phyloP scores from a whole-genome alignment of 2,797 vertebrate species.

The Mastacembelus armatus region DNA sequence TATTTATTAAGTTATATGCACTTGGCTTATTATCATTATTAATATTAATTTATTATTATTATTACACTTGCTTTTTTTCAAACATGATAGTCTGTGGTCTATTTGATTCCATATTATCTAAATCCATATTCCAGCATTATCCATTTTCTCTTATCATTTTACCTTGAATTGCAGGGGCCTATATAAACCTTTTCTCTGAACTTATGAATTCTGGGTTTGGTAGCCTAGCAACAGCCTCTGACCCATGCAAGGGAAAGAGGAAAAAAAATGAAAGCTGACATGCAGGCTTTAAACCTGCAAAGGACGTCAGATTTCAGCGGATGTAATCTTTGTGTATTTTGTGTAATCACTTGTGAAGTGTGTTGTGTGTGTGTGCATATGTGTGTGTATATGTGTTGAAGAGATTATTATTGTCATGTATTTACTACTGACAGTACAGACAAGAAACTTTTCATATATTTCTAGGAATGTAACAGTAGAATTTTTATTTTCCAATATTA shows the following conservation, averaged over 20 bases:
- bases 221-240: constrained; percentile 88
- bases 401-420: constrained; percentile 44
- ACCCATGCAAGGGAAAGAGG: constrained; percentile 81
- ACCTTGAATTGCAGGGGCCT: constrained; percentile 79
- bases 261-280: constrained; percentile 73
- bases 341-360: constrained; percentile 68
- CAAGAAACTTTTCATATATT: constrained; percentile 28
- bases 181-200: constrained; percentile 81
- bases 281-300: constrained; percentile 73
- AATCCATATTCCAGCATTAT: constrained; percentile 60
- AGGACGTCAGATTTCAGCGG: constrained; percentile 75
- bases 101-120: constrained; percentile 41
- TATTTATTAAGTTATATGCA: neutral
- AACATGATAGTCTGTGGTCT: constrained; percentile 23
- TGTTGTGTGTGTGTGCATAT: constrained; percentile 29
- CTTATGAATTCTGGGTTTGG: constrained; percentile 84
- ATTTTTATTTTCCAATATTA: neutral
- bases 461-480: constrained; percentile 3
- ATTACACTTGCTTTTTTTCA: constrained; percentile 21
- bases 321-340: constrained; percentile 77
- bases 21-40: neutral
- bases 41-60: neutral
- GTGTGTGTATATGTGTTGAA: constrained; percentile 10
- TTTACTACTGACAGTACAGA: constrained; percentile 35
- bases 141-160: constrained; percentile 71